Percentiles rank a stretch among this genome's conserved stretches.
Evolutionary conservation across 2,113 vertebrate species (phyloP).

Genomic region (Fregata magnificens): DNA sequence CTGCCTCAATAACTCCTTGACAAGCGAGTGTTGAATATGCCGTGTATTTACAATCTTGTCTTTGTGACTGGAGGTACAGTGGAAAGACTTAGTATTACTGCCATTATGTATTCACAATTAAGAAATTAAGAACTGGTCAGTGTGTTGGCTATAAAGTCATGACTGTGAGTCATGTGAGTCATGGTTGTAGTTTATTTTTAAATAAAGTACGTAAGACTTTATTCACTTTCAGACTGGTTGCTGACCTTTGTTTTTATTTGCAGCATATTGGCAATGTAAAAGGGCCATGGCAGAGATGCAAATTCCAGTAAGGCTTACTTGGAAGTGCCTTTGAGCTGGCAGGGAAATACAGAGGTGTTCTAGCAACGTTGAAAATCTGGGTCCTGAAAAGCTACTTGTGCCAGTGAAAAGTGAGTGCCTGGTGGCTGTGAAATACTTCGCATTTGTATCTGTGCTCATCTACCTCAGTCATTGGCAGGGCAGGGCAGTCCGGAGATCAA

Average conservation of each 20-base stretch:
- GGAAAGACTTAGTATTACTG: neutral
- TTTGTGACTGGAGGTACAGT: neutral
- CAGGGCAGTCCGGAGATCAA: neutral
- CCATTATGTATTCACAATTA: neutral
- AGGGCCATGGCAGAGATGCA: neutral
- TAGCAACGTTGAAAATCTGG: neutral
- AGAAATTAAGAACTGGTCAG: neutral
- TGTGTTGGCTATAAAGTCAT: neutral
- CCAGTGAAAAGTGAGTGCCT: neutral
- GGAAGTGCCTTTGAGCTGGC: neutral
- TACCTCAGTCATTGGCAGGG: neutral
- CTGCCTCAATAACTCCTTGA: neutral
- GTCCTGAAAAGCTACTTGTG: neutral
- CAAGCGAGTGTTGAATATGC: neutral
- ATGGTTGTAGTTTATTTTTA: constrained; percentile 1
- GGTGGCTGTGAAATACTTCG: neutral
- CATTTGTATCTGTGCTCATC: neutral
- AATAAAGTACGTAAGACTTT: neutral
- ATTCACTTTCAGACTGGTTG: neutral
- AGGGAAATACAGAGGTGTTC: neutral
- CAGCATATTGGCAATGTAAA: neutral
- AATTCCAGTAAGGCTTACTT: neutral
- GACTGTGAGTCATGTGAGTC: neutral
- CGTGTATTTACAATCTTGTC: neutral
- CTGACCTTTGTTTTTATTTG: neutral